These are phyloP conservation scores for Zingel zingel DNA, from an alignment of 2,113 vertebrate species.

Conservation along the genomic window DNA sequence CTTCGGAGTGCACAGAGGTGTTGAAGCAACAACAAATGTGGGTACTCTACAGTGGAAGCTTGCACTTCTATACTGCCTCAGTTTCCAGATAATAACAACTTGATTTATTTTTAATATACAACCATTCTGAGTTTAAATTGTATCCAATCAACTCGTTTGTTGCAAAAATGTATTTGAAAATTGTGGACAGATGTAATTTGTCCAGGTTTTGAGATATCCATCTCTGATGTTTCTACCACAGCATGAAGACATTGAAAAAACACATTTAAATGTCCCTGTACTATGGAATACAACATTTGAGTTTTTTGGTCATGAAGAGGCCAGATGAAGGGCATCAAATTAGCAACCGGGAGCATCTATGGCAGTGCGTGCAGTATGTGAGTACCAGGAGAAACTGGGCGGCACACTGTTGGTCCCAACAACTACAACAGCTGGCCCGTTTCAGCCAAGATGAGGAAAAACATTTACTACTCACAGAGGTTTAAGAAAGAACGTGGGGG, in stretches of 20 bases:
- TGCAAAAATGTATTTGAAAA: too few relatives aligned
- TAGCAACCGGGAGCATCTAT: neutral
- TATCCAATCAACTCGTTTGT: neutral
- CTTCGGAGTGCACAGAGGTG: too few relatives aligned
- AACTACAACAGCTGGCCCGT: conserved; percentile 52
- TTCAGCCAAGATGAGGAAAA: conserved; percentile 45
- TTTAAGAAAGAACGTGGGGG: conserved; percentile 30
- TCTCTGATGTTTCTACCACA: neutral
- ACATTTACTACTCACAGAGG: conserved; percentile 14
- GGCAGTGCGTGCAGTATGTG: neutral
- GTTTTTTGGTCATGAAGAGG: neutral
- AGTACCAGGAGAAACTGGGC: neutral
- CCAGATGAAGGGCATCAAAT: conserved; percentile 28
- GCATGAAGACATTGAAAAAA: neutral
- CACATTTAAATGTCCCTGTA: neutral
- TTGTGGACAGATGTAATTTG: too few relatives aligned
- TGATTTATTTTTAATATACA: neutral
- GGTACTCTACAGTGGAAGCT: neutral
- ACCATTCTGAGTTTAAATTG: neutral
- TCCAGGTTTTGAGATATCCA: neutral
- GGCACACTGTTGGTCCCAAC: neutral
- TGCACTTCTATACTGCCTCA: neutral
- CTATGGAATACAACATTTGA: neutral
- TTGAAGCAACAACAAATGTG: neutral
- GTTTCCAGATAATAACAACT: neutral